Evolutionary conservation across 2,888 invertebrate genomes (phyloP).

Genomic region (Brachylomia viminalis): DNA sequence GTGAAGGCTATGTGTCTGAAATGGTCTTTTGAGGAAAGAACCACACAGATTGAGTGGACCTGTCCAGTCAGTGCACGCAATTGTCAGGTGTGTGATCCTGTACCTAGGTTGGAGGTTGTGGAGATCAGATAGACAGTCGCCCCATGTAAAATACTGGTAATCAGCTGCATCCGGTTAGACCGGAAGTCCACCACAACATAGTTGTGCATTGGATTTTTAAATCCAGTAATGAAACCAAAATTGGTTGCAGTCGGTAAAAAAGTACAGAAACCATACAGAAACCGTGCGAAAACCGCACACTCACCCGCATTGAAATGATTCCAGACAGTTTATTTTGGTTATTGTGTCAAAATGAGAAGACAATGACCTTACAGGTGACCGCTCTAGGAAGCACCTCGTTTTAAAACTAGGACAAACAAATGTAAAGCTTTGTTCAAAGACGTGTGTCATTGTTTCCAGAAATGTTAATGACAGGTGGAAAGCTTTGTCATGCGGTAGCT

Average conservation of each 20-base stretch:
- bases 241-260: not conserved
- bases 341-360: not conserved
- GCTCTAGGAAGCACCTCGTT: slow-evolving; percentile 11
- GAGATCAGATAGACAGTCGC: no score
- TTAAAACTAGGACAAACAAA: slow-evolving; percentile 9
- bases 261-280: no score
- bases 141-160: no score
- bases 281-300: slow-evolving; percentile 10
- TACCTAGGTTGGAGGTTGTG: no score
- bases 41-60: no score
- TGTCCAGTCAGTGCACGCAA: no score
- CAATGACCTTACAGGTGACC: slow-evolving; percentile 18
- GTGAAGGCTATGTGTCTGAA: no score
- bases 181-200: no score
- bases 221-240: not conserved
- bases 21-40: no score
- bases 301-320: slow-evolving; percentile 18
- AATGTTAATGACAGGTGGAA: not conserved
- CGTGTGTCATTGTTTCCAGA: slow-evolving; percentile 22
- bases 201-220: no score
- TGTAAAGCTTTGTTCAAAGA: not conserved
- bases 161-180: no score
- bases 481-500: not conserved
- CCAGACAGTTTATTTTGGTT: slow-evolving; percentile 24
- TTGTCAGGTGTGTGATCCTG: no score